Evolutionary conservation across 2,113 vertebrate species (phyloP).

Genomic region (Lethenteron reissneri): DNA sequence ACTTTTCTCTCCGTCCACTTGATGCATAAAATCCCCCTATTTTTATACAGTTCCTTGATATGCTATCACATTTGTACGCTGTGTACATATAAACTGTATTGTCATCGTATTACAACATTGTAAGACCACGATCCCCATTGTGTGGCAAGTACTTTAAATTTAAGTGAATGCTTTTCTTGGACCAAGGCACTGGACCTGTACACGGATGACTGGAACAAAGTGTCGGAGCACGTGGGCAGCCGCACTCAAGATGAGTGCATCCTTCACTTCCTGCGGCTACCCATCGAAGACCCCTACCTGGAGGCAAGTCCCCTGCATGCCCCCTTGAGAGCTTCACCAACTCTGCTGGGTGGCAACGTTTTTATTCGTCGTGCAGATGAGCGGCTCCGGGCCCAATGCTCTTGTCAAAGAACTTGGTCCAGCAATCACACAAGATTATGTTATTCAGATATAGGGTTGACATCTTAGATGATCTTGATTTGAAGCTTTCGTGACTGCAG

Average conservation of each 20-base stretch:
- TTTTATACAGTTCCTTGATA: background rate
- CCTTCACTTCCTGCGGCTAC: constrained; percentile 72
- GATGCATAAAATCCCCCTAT: background rate
- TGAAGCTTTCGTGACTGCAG: too few relatives aligned
- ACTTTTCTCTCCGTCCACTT: background rate
- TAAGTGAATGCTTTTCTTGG: background rate
- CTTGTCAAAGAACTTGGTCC: too few relatives aligned
- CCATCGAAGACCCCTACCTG: constrained; percentile 82
- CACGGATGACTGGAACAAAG: constrained; percentile 98
- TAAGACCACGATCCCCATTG: too few relatives aligned
- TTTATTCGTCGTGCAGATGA: too few relatives aligned
- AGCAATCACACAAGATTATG: too few relatives aligned
- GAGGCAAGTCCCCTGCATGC: constrained; percentile 19
- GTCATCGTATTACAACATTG: background rate
- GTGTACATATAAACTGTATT: background rate
- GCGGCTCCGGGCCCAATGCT: too few relatives aligned
- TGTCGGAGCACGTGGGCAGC: constrained; percentile 81
- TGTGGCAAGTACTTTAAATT: too few relatives aligned
- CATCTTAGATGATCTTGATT: too few relatives aligned
- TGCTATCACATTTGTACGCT: background rate
- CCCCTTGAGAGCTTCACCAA: too few relatives aligned
- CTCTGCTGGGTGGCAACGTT: too few relatives aligned
- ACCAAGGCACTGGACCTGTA: constrained; percentile 78
- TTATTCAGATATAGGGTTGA: too few relatives aligned
- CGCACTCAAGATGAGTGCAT: constrained; percentile 93